Conservation (phyloP, 2,797 vertebrate species). For the Pyrocephalus nanus region DNA sequence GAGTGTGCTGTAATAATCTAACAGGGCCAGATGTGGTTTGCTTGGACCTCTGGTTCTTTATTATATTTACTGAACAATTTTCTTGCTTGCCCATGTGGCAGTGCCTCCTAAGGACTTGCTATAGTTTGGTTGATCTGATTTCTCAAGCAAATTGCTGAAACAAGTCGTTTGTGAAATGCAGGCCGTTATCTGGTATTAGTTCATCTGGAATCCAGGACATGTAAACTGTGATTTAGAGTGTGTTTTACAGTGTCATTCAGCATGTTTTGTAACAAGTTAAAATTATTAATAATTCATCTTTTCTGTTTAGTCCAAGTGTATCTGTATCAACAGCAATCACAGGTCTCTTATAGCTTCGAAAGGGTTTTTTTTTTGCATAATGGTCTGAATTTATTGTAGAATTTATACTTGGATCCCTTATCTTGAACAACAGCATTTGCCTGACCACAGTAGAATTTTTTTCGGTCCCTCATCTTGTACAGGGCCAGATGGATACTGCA, state of each 20-base stretch:
- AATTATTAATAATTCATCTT: slow-evolving; percentile 45
- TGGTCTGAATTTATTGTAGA: neutral
- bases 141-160: slow-evolving; percentile 54
- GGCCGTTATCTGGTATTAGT: slow-evolving; percentile 42
- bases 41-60: slow-evolving; percentile 2
- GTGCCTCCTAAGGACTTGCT: slow-evolving; percentile 6
- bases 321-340: slow-evolving; percentile 23
- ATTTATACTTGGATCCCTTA: neutral
- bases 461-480: neutral
- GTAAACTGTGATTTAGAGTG: slow-evolving; percentile 11
- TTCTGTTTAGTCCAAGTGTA: slow-evolving; percentile 1
- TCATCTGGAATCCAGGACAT: slow-evolving; percentile 47
- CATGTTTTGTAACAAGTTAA: slow-evolving; percentile 39
- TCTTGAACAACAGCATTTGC: neutral
- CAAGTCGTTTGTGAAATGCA: slow-evolving; percentile 27
- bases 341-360: neutral
- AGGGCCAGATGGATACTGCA: neutral
- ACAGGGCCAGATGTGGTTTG: neutral
- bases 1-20: neutral
- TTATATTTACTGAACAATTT: slow-evolving; percentile 2
- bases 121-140: slow-evolving; percentile 37
- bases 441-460: neutral
- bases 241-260: slow-evolving; percentile 4
- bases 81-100: neutral
- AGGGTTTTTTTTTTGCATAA: neutral